A percentile compares a stretch with the other conserved stretches of the same genome.
phyloP scores from a whole-genome alignment of 2,888 invertebrate species.

The Sarcophaga rosellei region DNA sequence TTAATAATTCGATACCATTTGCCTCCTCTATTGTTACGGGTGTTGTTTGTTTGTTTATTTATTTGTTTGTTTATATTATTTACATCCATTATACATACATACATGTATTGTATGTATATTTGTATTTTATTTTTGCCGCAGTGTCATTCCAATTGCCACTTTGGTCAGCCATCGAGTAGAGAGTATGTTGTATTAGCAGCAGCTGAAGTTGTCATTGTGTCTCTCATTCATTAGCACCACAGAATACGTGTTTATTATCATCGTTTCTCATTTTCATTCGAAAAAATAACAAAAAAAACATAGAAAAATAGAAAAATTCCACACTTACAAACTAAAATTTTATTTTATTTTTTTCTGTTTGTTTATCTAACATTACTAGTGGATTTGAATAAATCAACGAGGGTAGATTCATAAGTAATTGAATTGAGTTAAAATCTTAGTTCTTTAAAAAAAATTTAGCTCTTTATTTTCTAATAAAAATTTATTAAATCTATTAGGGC shows the following conservation, averaged over 20 bases:
- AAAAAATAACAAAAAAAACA: conserved; percentile 3
- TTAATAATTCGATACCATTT: too few species aligned
- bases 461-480: too few species aligned
- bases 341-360: background rate
- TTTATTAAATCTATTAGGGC: too few species aligned
- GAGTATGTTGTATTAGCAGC: background rate
- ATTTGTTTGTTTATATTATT: background rate
- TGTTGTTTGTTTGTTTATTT: background rate
- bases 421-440: background rate
- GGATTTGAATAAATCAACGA: conserved; percentile 20
- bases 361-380: background rate
- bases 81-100: background rate
- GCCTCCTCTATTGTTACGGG: too few species aligned
- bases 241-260: conserved; percentile 50
- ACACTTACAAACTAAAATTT: background rate
- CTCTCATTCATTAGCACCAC: conserved; percentile 56
- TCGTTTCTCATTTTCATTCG: conserved; percentile 44
- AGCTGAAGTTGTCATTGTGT: conserved; percentile 50
- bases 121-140: background rate
- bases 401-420: background rate
- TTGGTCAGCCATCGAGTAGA: background rate
- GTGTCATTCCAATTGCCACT: background rate
- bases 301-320: background rate
- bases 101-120: background rate
- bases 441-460: too few species aligned